Evolutionary conservation across 1,140 invertebrate species (phyloP), one percentile per base, ranked within the genome.

Genomic region (Temnothorax nylanderi): DNA sequence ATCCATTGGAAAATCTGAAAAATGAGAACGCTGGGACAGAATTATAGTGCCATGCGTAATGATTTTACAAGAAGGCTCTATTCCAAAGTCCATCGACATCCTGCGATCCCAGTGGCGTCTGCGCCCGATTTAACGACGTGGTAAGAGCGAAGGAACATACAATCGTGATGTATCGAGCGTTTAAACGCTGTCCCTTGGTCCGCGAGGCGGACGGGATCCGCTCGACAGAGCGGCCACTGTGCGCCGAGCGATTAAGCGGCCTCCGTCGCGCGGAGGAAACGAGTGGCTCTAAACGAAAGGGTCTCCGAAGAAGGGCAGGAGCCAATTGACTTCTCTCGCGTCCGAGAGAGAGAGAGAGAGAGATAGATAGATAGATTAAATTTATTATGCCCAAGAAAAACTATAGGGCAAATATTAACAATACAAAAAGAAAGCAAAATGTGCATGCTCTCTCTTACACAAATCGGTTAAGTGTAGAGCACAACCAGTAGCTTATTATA

Each of bases 301-400:
- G 58, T 69, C 65, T 89, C 67, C 80, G 44, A 87, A 80, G 81
- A 90, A 87, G 84, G 88, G 62, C 41, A 89, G 26, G 44, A 80
- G 74, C 64, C 80, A 88, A 90, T 90, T 80, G 85, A 86, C 64
- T 62, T 69, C 51, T 81, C 77, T 60, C 26, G 37, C 67, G 6
- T 74, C n/a, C 51, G 32, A 56, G 54, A 37, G 37, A 67, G 10
- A 67, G 37, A 67, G 10, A 67, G 64, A 16, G 41, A 78, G 37
- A 44, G 51, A 34, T n/a, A n/a, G n/a, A n/a, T n/a, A n/a, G n/a
- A n/a, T n/a, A n/a, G n/a, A n/a, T n/a, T n/a, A n/a, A n/a, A n/a
- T n/a, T n/a, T n/a, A n/a, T n/a, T n/a, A n/a, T n/a, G n/a, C n/a
- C n/a, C n/a, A n/a, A n/a, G n/a, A n/a, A n/a, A n/a, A n/a, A n/a